Conservation (phyloP, 2,113 vertebrate species). For the Pachyramphus minor region DNA sequence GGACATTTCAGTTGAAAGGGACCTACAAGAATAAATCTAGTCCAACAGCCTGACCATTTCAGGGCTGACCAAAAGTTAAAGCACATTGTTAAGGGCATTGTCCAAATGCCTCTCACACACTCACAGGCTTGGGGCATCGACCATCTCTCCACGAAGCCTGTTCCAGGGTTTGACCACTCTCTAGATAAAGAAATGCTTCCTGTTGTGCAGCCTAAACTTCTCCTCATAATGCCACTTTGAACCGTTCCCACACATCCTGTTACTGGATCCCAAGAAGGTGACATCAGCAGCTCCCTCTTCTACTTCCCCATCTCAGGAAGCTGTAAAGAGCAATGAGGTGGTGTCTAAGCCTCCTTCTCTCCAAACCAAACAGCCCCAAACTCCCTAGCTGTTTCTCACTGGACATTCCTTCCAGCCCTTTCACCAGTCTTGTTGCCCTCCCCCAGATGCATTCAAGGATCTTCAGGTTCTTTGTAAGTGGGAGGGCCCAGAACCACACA, state of each 20-base stretch:
- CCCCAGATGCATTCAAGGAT: not conserved
- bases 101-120: not conserved
- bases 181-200: not conserved
- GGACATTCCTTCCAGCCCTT: not conserved
- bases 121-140: rapidly evolving
- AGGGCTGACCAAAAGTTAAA: not conserved
- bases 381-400: no score
- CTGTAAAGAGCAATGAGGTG: not conserved
- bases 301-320: not conserved
- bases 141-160: not conserved
- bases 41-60: not conserved
- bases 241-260: not conserved
- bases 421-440: not conserved
- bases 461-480: not conserved
- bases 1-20: not conserved
- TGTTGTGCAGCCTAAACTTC: not conserved
- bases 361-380: not conserved
- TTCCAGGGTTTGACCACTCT: not conserved
- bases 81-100: not conserved
- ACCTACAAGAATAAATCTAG: not conserved
- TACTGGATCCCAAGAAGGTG: not conserved
- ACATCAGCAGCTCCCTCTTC: not conserved
- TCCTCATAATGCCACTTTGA: not conserved
- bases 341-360: not conserved
- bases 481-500: not conserved